phyloP scores from a whole-genome alignment of 2,888 invertebrate genomes.

The Luffia ferchaultella region DNA sequence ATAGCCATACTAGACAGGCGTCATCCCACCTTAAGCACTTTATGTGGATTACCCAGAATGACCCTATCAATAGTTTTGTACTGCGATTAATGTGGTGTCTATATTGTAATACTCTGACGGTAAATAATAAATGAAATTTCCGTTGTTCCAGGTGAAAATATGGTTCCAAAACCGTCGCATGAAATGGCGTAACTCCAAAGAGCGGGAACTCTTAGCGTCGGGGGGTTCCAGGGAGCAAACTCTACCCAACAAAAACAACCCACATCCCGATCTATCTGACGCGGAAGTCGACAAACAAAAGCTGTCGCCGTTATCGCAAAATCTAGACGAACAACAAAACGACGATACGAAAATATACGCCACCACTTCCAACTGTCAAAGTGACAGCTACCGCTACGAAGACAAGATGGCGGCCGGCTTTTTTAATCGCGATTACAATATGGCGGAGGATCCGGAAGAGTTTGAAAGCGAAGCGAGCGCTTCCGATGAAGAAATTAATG shows the following conservation, averaged over 20 bases:
- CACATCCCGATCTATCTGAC: conserved; percentile 93
- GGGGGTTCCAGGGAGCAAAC: conserved; percentile 96
- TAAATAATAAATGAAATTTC: too few relatives aligned
- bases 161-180: conserved; percentile 97
- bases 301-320: conserved; percentile 67
- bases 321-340: conserved; percentile 33
- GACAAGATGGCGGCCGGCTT: conserved; percentile 40
- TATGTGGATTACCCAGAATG: too few relatives aligned
- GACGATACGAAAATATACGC: conserved; percentile 37
- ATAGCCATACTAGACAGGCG: too few relatives aligned
- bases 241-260: conserved; percentile 95
- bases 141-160: conserved; percentile 64
- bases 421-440: conserved; percentile 36
- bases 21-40: too few relatives aligned
- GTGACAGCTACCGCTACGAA: conserved; percentile 36
- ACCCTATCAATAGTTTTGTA: too few relatives aligned
- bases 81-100: too few relatives aligned
- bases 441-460: conserved; percentile 46
- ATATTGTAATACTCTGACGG: too few relatives aligned
- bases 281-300: conserved; percentile 83
- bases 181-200: conserved; percentile 99
- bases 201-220: conserved; percentile 90
- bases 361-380: conserved; percentile 34
- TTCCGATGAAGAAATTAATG: conserved; percentile 85
- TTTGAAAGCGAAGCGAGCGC: conserved; percentile 69